Evolutionary conservation across 1,140 invertebrate genomes (phyloP), one percentile per base, ranked within the genome.

Genomic region (Drosophila lacertosa): DNA sequence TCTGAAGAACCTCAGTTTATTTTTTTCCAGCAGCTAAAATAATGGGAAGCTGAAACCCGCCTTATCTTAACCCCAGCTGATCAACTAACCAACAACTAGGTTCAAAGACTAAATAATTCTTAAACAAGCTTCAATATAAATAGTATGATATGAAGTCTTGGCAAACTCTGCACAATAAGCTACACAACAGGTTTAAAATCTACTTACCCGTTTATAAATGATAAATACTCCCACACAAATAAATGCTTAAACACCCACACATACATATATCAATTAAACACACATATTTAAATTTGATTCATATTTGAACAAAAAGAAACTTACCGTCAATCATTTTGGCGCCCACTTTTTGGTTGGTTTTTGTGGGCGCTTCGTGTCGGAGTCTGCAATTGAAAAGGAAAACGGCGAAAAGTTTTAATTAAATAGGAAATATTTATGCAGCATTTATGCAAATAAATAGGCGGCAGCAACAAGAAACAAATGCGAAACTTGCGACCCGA

Each of bases 361-460:
- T 10, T 10, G 2, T 2, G n/a, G 11, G 29, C n/a, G n/a, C 13
- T 54, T 37, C 10, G 16, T 6, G 10, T 47, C 18, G 32, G 45
- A 4, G 3, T 55, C 73, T 76, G 58, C 68, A 80, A 86, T 74
- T 57, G 54, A 51, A 62, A 77, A 60, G 44, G 57, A n/a, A n/a
- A n/a, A n/a, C n/a, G n/a, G n/a, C n/a, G 57, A 57, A 77, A 83
- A 81, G 65, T 81, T 86, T 80, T 81, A 86, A 84, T 88, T 86
- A 81, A 88, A 81, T 63, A 58, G 51, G 32, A 70, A 77, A 81
- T 81, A 81, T 88, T 81, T 86, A 86, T 81, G 75, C 45, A 67
- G 67, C 53, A 80, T 80, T 86, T 79, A 80, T 69, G 55, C 60
- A 57, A 75, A 79, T 35, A 65, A 65, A 53, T 64, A 35, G 48